phyloP scores from a whole-genome alignment of 2,797 vertebrate species.

The Microcaecilia unicolor region DNA sequence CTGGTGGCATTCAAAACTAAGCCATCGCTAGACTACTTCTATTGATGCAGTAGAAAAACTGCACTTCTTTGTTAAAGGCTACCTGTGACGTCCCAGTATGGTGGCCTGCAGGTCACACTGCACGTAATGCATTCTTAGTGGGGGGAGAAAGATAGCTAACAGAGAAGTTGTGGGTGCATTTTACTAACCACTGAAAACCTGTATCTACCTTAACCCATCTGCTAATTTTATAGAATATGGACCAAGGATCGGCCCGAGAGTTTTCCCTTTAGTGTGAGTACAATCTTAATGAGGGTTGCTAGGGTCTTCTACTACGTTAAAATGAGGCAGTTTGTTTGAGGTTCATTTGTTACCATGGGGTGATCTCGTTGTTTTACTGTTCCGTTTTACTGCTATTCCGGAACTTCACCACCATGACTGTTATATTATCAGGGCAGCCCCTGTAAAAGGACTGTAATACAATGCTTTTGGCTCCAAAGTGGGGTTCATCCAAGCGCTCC shows the following conservation, averaged over 20 bases:
- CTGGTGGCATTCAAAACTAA: too few species aligned
- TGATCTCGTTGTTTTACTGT: slow-evolving; percentile 44
- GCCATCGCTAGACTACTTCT: too few species aligned
- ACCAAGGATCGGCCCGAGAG: background rate
- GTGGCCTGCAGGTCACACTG: too few species aligned
- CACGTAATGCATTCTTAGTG: too few species aligned
- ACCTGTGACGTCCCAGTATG: too few species aligned
- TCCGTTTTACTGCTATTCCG: slow-evolving; percentile 77
- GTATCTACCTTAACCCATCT: slow-evolving; percentile 14
- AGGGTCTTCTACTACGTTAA: slow-evolving; percentile 27
- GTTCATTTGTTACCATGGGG: slow-evolving; percentile 28
- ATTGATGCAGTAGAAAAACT: too few species aligned
- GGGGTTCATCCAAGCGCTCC: slow-evolving; percentile 91
- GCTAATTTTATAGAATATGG: slow-evolving; percentile 6
- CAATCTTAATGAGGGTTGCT: slow-evolving; percentile 30
- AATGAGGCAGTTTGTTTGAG: slow-evolving; percentile 25
- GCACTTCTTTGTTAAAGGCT: too few species aligned
- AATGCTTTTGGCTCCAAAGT: slow-evolving; percentile 93
- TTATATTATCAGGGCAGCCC: slow-evolving; percentile 95
- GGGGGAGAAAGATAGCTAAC: background rate
- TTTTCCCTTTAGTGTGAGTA: background rate
- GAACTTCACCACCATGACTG: slow-evolving; percentile 98
- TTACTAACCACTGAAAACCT: slow-evolving; percentile 3
- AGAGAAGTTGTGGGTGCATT: slow-evolving; percentile 5
- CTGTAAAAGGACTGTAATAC: slow-evolving; percentile 90